Conservation (phyloP, 2,888 invertebrate species). For the Andrena bucephala region DNA sequence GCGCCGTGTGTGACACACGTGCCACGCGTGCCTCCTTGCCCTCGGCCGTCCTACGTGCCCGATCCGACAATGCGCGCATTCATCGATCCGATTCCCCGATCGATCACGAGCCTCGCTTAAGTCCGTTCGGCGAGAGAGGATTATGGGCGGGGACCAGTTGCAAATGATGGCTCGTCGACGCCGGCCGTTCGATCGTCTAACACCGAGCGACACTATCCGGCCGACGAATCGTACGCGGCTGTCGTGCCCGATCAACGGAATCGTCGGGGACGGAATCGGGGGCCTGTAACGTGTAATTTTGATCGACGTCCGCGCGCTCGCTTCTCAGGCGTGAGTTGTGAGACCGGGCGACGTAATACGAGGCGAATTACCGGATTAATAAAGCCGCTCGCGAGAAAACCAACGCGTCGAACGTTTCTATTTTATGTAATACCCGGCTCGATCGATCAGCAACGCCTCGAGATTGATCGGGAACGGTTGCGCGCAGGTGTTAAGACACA, state of each 20-base stretch:
- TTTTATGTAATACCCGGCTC: slow-evolving; percentile 57
- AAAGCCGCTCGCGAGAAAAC: slow-evolving; percentile 38
- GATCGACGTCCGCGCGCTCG: slow-evolving; percentile 16
- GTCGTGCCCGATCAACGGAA: slow-evolving; percentile 12
- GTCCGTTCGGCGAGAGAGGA: not conserved
- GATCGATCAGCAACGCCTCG: slow-evolving; percentile 58
- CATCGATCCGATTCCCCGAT: slow-evolving; percentile 57
- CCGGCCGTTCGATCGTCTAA: not conserved
- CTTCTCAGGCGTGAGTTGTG: not conserved
- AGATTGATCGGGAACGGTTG: slow-evolving; percentile 58
- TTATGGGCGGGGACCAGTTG: not conserved
- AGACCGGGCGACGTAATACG: slow-evolving; percentile 27
- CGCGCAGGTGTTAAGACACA: slow-evolving; percentile 65
- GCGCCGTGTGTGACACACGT: slow-evolving; percentile 55
- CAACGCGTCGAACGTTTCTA: slow-evolving; percentile 53
- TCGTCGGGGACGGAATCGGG: slow-evolving; percentile 4
- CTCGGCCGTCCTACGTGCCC: slow-evolving; percentile 39
- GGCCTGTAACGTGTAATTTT: slow-evolving; percentile 9
- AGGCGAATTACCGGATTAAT: slow-evolving; percentile 49
- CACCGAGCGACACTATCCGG: not conserved
- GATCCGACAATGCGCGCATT: slow-evolving; percentile 54
- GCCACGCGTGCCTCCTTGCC: slow-evolving; percentile 62
- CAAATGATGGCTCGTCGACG: slow-evolving; percentile 3
- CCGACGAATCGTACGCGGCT: not conserved
- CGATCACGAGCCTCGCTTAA: not conserved